Percentiles rank a stretch among this genome's conserved stretches.
phyloP scores from a whole-genome alignment of 2,888 invertebrate genomes.

The Biston betularia region DNA sequence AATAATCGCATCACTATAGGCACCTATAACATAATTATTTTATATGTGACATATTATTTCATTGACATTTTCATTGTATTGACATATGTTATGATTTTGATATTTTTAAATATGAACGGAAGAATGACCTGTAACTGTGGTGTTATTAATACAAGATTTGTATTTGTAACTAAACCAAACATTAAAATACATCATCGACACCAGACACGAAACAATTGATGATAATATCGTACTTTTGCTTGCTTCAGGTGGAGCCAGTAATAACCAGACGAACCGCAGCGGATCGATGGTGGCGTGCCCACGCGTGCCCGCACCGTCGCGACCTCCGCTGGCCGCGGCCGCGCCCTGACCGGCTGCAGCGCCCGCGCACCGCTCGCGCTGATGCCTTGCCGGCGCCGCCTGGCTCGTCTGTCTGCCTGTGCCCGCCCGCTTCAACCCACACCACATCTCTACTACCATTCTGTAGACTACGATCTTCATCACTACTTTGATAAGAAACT shows the following conservation, averaged over 20 bases:
- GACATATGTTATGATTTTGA: too few relatives aligned
- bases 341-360: constrained; percentile 79
- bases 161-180: too few relatives aligned
- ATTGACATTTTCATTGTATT: too few relatives aligned
- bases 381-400: constrained; percentile 71
- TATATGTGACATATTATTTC: too few relatives aligned
- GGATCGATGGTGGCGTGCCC: constrained; percentile 87
- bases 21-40: too few relatives aligned
- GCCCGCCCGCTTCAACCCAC: constrained; percentile 60
- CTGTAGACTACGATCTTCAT: constrained; percentile 41
- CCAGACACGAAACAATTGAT: not conserved
- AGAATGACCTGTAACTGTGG: too few relatives aligned
- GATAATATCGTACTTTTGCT: not conserved
- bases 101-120: too few relatives aligned
- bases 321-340: constrained; percentile 77
- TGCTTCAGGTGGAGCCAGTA: constrained; percentile 70
- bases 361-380: constrained; percentile 77
- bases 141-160: too few relatives aligned
- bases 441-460: constrained; percentile 61
- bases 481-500: not conserved
- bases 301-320: constrained; percentile 86
- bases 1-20: too few relatives aligned
- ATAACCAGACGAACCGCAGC: constrained; percentile 69
- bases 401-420: constrained; percentile 78
- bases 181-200: not conserved